Base-by-base conservation (phyloP, 2,113 vertebrate genomes). In the Pandion haliaetus region DNA sequence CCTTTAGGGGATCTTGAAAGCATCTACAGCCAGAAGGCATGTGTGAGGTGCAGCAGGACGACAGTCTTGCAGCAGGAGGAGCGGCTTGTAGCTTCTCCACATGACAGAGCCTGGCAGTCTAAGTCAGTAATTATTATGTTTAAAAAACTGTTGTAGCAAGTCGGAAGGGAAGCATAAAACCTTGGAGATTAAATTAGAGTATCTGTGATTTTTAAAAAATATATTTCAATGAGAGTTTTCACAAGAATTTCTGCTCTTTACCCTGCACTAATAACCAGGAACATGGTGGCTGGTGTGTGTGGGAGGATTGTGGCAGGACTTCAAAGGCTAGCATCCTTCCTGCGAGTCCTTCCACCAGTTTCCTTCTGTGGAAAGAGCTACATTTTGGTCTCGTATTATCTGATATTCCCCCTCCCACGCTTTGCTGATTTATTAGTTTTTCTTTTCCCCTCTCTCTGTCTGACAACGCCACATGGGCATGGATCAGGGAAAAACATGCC, bases 1-100 rank as follows among this genome's bases (percentile, higher is more conserved):
- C 90, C 81, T 95, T 93, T 94, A 84, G 95, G 95, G 88, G 74
- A 95, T 93, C n/a, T 66, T 97, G 95, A 88, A 86, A 97, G 90
- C 93, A 18, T 92, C 91, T 76, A 28, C 86, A 93, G 96, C 91
- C 62, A 17, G 92, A 55, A 94, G 91, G 94, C 91, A 81, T 78
- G 40, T 49, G 91, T 32, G 83, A 93, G 88, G 79, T 54, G 94
- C 74, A 74, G 92, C 94, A 85, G 83, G 58, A 93, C 17, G 73
- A 81, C 63, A 82, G 85, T 45, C 72, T 57, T 92, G 88, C 77
- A 87, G 86, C 17, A 38, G 66, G 62, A 93, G 50, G 74, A 93
- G 81, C 54, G 69, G 44, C 49, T 70, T 65, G 92, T 58, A 44
- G 86, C 88, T 91, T 71, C 87, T 94, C 61, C 79, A 77, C 14